Evolutionary conservation across 1,140 invertebrate genomes (phyloP), one percentile per base, ranked within the genome.

Genomic region (Hyles euphorbiae): DNA sequence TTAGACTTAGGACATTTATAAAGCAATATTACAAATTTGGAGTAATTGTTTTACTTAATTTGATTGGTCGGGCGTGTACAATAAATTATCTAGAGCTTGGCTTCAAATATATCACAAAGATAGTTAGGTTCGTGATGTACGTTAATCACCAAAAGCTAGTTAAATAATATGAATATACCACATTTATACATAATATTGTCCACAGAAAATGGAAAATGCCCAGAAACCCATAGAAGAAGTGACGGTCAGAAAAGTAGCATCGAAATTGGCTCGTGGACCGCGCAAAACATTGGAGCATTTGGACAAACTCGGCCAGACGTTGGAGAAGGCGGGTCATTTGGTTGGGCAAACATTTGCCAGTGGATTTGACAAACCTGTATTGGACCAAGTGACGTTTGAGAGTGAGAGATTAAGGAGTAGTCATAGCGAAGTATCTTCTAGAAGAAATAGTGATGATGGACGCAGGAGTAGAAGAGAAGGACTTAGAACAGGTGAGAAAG

Each of bases 391-490:
- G 3, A 83, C 75, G 2, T 86, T 74, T 60, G 85, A 84, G 58
- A 87, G 81, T 63, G 83, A 88, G 50, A 76, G 64, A 33, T 22
- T 79, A 32, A 80, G 63, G 33, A 72, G 66, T 2, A 84, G 76
- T 53, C 74, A 80, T 2, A 88, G 83, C 53, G 81, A 77, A 34
- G 60, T 71, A 4, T 86, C 83, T 53, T 87, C 81, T 40, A 77
- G 82, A 72, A 74, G 85, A 40, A 85, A 88, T 36, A 85, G 80
- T 32, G 74, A 83, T 56, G 83, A 84, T 57, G 78, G 74, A 2
- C 76, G 80, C 3, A 70, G 76, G 73, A 67, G 74, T 11, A 76
- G 68, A 36, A 78, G 63, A 56, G 81, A 83, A 33, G 62, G 54
- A 5, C 65, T 79, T 45, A 76, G 78, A 67, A 61, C 64, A 64